These are phyloP conservation scores for Vanessa cardui DNA, from an alignment of 2,888 invertebrate species.

Conservation along the genomic window DNA sequence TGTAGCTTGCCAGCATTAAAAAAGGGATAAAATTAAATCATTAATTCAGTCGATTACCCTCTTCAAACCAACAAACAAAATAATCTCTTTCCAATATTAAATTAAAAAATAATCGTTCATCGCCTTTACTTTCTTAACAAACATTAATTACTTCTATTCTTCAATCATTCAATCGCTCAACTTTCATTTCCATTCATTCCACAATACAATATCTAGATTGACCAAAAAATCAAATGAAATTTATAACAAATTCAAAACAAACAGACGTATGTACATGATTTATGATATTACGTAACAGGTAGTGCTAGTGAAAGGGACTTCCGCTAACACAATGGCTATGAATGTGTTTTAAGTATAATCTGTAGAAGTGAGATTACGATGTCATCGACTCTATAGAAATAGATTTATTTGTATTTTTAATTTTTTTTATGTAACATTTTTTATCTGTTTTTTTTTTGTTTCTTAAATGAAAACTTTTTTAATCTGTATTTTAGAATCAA, in stretches of 20 bases:
- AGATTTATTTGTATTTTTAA: neutral
- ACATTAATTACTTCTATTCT: no score
- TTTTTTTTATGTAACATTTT: neutral
- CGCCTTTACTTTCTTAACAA: no score
- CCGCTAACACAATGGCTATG: constrained; percentile 20
- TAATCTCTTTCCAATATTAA: no score
- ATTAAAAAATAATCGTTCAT: no score
- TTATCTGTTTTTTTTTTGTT: neutral
- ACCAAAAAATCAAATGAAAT: neutral
- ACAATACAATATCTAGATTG: neutral
- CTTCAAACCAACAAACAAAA: no score
- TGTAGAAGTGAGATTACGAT: constrained; percentile 1
- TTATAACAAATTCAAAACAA: neutral
- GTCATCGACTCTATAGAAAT: neutral
- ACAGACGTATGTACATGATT: neutral
- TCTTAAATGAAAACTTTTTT: no score
- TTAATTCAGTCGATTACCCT: no score
- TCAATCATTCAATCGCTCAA: neutral
- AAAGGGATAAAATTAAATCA: no score
- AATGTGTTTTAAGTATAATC: neutral
- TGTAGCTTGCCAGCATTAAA: no score
- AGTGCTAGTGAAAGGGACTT: constrained; percentile 32
- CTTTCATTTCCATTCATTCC: neutral
- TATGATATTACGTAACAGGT: constrained; percentile 19
- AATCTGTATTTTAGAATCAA: no score